These are phyloP conservation scores for Drosophila willistoni DNA, from an alignment of 1,140 invertebrate genomes.

Conservation along the genomic window DNA sequence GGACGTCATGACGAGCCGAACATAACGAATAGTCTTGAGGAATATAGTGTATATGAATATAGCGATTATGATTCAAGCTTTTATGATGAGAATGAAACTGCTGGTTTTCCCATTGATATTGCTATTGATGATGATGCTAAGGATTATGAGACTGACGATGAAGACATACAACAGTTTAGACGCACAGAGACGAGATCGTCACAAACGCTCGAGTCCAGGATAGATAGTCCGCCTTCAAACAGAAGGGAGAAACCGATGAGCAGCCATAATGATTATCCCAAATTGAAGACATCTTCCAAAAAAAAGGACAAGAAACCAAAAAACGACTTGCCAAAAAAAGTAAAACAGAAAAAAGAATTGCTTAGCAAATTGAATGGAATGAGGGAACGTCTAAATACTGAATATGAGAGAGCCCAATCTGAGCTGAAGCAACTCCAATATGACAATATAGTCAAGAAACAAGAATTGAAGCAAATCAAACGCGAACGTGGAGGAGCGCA, in stretches of 20 bases:
- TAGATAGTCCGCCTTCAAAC: neutral
- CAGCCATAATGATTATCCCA: no score
- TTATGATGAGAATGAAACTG: neutral
- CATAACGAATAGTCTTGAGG: no score
- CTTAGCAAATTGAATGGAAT: constrained; percentile 28
- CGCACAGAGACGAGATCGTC: no score
- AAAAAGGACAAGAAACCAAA: no score
- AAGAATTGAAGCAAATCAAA: neutral
- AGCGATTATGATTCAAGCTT: neutral
- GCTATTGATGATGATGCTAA: neutral
- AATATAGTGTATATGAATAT: neutral
- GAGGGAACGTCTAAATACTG: constrained; percentile 13
- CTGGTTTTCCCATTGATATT: neutral
- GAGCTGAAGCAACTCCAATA: constrained; percentile 25
- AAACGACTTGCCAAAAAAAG: neutral
- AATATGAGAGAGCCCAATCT: constrained; percentile 10
- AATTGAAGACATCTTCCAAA: no score
- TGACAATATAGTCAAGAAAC: neutral
- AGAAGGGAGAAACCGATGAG: neutral
- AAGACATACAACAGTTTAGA: no score
- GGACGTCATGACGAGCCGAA: neutral
- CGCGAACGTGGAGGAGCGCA: constrained; percentile 37
- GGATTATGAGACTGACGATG: neutral
- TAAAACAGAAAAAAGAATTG: neutral
- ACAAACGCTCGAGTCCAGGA: neutral